Conservation (phyloP, 2,888 invertebrate genomes). For the Pollenia angustigena region DNA sequence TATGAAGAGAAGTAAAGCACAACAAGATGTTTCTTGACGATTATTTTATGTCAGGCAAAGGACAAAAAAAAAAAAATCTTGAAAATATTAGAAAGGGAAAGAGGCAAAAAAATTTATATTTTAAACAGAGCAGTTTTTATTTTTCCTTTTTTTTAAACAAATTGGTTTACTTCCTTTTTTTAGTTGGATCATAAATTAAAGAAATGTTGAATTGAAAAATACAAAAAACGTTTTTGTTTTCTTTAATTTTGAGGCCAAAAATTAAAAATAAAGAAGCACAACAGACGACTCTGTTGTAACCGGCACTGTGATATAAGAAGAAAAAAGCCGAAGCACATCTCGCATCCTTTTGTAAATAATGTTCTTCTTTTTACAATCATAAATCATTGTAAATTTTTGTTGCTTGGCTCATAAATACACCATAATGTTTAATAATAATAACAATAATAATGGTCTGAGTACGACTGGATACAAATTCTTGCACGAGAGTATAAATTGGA, state of each 20-base stretch:
- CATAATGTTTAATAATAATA: constrained; percentile 49
- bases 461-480: constrained; percentile 2
- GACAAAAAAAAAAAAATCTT: constrained; percentile 7
- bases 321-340: constrained; percentile 37
- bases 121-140: not conserved
- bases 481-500: not conserved
- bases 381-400: constrained; percentile 65
- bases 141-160: constrained; percentile 51
- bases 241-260: too few relatives aligned
- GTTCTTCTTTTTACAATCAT: constrained; percentile 54
- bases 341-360: constrained; percentile 54
- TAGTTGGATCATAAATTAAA: constrained; percentile 64
- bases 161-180: constrained; percentile 60
- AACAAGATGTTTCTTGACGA: constrained; percentile 34
- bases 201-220: constrained; percentile 37
- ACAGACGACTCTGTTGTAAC: not conserved
- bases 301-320: not conserved
- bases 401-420: constrained; percentile 55
- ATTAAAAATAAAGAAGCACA: not conserved
- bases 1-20: not conserved
- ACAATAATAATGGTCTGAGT: constrained; percentile 20
- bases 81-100: not conserved
- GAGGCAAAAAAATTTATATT: constrained; percentile 11
- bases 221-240: constrained; percentile 3
- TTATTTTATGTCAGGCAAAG: constrained; percentile 21